Evolutionary conservation across 2,888 invertebrate species (phyloP).

Genomic region (Drosophila crucigera): DNA sequence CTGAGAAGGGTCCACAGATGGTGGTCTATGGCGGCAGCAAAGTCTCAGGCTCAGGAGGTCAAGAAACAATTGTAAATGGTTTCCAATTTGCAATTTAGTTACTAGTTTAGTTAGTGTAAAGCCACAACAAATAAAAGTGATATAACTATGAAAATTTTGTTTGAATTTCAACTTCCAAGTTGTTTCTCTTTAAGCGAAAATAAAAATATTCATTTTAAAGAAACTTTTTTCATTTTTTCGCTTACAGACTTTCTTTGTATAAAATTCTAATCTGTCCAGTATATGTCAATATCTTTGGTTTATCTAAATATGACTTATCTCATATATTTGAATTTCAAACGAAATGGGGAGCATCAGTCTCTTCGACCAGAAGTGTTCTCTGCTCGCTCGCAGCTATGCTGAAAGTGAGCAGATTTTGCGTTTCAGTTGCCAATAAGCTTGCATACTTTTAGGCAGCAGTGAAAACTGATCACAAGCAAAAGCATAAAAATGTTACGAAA

Average conservation of each 20-base stretch:
- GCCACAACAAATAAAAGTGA: conserved; percentile 44
- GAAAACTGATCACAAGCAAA: accelerated
- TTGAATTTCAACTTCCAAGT: neutral
- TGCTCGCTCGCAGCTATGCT: neutral
- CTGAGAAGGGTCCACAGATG: conserved; percentile 48
- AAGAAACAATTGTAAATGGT: conserved; percentile 57
- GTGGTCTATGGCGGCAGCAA: conserved; percentile 46
- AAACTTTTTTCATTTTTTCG: neutral
- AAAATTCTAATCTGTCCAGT: neutral
- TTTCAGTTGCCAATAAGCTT: neutral
- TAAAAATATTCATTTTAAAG: neutral
- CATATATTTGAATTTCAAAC: neutral
- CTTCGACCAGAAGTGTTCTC: neutral
- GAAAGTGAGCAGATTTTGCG: neutral
- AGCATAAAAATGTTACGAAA: accelerated
- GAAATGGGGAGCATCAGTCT: neutral
- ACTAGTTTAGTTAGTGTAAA: conserved; percentile 9
- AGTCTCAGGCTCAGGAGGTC: conserved; percentile 23
- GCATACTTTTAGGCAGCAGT: conserved; percentile 20
- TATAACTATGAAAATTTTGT: conserved; percentile 43
- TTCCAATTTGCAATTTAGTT: conserved; percentile 4
- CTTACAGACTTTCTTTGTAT: neutral
- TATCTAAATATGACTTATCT: neutral
- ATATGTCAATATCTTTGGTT: neutral
- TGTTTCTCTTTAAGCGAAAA: neutral